Percentiles rank a stretch among this genome's conserved stretches.
phyloP scores from a whole-genome alignment of 2,888 invertebrate genomes.

The Osmoderma eremita region DNA sequence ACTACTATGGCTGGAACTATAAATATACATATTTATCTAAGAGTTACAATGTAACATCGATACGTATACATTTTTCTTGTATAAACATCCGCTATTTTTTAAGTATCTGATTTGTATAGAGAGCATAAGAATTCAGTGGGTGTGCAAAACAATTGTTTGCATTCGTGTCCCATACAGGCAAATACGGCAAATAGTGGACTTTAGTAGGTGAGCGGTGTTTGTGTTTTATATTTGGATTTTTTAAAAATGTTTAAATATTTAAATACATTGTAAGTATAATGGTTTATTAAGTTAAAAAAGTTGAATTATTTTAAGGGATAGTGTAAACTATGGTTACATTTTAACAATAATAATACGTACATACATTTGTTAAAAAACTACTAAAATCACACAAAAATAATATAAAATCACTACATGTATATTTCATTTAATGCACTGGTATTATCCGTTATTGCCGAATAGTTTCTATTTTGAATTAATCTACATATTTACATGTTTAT shows the following conservation, averaged over 20 bases:
- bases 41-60: neutral
- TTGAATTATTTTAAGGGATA: neutral
- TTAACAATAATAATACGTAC: neutral
- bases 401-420: neutral
- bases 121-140: conserved; percentile 4
- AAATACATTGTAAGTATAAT: conserved; percentile 26
- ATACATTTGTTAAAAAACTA: too few species aligned
- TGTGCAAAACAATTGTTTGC: neutral
- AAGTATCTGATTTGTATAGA: neutral
- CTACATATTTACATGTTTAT: conserved; percentile 33
- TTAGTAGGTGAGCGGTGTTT: neutral
- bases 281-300: neutral
- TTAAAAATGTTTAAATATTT: conserved; percentile 19
- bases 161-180: neutral
- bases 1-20: too few species aligned
- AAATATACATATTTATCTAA: too few species aligned
- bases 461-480: conserved; percentile 8
- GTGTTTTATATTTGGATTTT: neutral
- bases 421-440: conserved; percentile 13
- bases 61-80: neutral
- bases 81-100: conserved; percentile 30
- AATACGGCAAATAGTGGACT: conserved; percentile 7
- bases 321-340: neutral
- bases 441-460: conserved; percentile 7
- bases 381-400: neutral